phyloP scores from a whole-genome alignment of 2,888 invertebrate species.

The Physocephala rufipes region DNA sequence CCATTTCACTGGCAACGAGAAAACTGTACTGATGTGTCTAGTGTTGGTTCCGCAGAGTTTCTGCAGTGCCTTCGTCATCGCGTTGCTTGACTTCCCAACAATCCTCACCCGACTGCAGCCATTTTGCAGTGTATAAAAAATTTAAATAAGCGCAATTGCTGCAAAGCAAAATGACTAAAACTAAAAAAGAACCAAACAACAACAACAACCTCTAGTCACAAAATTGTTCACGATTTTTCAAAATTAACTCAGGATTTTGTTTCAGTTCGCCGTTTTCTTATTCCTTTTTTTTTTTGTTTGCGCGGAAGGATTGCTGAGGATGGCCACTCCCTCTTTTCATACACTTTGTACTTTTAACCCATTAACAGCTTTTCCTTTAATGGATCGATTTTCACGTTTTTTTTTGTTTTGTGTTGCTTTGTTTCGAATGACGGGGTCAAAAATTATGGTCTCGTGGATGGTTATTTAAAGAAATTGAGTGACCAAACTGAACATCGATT shows the following conservation, averaged over 20 bases:
- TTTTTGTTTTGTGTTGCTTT: constrained; percentile 8
- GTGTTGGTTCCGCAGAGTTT: not conserved
- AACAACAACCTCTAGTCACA: constrained; percentile 6
- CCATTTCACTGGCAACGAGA: not conserved
- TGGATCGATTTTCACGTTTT: not conserved
- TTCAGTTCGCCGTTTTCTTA: no score
- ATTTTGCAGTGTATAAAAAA: constrained; percentile 32
- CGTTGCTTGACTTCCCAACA: constrained; percentile 1
- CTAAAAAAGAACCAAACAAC: not conserved
- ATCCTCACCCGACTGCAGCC: constrained; percentile 21
- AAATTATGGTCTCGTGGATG: constrained; percentile 7
- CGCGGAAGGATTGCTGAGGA: not conserved
- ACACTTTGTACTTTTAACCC: not conserved
- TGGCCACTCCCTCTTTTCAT: no score
- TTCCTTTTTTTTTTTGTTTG: constrained; percentile 15
- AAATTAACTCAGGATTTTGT: constrained; percentile 20
- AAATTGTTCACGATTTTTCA: constrained; percentile 1
- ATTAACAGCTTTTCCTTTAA: not conserved
- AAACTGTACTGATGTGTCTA: not conserved
- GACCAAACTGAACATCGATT: not conserved
- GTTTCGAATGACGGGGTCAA: constrained; percentile 24
- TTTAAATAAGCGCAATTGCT: constrained; percentile 41
- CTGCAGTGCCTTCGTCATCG: not conserved
- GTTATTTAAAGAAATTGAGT: not conserved
- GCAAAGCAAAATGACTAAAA: constrained; percentile 28